These are phyloP conservation scores for Sebastes kiyomatsui DNA, from an alignment of 2,797 vertebrate species.

Conservation along the genomic window DNA sequence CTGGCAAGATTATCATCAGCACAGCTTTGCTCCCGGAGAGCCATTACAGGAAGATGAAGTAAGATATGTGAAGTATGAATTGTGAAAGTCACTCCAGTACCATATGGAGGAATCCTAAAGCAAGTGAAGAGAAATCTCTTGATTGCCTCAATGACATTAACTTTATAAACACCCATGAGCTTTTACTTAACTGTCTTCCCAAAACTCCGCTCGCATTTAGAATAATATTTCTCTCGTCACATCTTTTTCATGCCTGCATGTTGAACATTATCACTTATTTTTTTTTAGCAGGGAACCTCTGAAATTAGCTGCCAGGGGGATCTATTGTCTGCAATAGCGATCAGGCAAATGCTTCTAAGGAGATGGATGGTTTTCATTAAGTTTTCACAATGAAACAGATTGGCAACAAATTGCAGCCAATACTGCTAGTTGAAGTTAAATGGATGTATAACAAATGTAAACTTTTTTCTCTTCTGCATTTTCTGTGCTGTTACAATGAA, in stretches of 20 bases:
- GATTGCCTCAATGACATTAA: constrained; percentile 46
- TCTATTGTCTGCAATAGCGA: constrained; percentile 46
- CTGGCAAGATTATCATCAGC: constrained; percentile 64
- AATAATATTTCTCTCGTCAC: background rate
- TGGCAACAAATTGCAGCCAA: constrained; percentile 43
- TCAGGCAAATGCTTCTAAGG: constrained; percentile 45
- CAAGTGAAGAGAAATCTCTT: constrained; percentile 24
- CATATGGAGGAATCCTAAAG: constrained; percentile 66
- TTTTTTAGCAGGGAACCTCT: constrained; percentile 1
- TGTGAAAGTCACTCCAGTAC: constrained; percentile 58
- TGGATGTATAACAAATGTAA: constrained; percentile 47
- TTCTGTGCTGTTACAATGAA: constrained; percentile 11
- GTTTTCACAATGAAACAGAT: constrained; percentile 54
- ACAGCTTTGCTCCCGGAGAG: constrained; percentile 56
- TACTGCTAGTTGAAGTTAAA: constrained; percentile 53
- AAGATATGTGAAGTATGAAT: constrained; percentile 55
- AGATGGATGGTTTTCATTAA: constrained; percentile 73
- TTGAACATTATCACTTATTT: constrained; percentile 29
- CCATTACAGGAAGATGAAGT: constrained; percentile 63
- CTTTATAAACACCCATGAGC: constrained; percentile 46
- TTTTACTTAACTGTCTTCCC: constrained; percentile 15
- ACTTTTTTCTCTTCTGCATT: constrained; percentile 15
- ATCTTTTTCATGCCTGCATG: constrained; percentile 1
- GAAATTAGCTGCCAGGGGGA: constrained; percentile 63
- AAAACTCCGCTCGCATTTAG: constrained; percentile 1